phyloP scores from a whole-genome alignment of 2,888 invertebrate species.

The Heliconius aoede region DNA sequence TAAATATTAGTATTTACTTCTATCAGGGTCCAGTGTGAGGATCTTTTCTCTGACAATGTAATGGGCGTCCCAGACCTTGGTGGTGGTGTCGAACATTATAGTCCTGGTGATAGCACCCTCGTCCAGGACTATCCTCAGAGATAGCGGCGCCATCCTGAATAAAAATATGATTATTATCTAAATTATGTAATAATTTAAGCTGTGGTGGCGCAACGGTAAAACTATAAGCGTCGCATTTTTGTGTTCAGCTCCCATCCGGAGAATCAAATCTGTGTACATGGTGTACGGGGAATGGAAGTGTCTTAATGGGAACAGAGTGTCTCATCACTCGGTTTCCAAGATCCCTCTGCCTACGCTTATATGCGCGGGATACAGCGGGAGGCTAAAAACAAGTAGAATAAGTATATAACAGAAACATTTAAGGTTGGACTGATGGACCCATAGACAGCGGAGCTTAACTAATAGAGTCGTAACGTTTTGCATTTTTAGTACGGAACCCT shows the following conservation, averaged over 20 bases:
- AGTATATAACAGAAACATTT: no score
- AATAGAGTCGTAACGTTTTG: no score
- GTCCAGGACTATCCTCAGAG: conserved; percentile 92
- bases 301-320: not conserved
- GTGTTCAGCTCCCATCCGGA: no score
- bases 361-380: not conserved
- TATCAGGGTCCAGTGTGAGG: conserved; percentile 91
- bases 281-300: not conserved
- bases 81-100: conserved; percentile 96
- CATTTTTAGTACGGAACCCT: no score
- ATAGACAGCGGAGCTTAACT: no score
- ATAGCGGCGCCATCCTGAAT: conserved; percentile 86
- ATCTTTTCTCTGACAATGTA: conserved; percentile 96
- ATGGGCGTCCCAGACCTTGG: conserved; percentile 95
- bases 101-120: conserved; percentile 95
- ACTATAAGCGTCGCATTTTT: no score
- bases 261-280: no score
- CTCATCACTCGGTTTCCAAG: not conserved
- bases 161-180: not conserved
- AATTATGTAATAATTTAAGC: not conserved
- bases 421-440: no score
- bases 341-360: not conserved
- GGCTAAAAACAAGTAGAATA: no score
- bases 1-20: conserved; percentile 83
- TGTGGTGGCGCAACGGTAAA: no score